Percentiles rank a stretch among this genome's conserved stretches.
phyloP scores from a whole-genome alignment of 2,888 invertebrate genomes.

The Thelaira solivaga region DNA sequence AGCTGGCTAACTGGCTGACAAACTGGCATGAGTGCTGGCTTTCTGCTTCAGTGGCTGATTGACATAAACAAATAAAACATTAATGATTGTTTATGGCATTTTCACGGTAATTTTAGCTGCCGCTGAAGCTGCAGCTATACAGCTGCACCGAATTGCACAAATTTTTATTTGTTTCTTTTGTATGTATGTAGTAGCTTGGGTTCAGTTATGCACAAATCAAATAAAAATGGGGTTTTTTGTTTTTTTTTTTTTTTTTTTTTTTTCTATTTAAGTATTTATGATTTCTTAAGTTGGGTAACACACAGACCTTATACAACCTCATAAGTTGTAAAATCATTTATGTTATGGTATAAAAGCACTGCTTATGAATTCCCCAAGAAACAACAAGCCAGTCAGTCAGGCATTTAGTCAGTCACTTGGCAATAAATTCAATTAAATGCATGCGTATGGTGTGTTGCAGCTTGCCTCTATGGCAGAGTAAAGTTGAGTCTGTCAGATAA shows the following conservation, averaged over 20 bases:
- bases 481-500: neutral
- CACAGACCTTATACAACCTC: neutral
- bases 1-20: neutral
- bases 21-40: neutral
- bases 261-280: no score
- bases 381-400: no score
- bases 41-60: neutral
- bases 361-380: neutral
- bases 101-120: slow-evolving; percentile 10
- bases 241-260: no score
- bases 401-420: slow-evolving; percentile 24
- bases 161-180: slow-evolving; percentile 14
- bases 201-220: neutral
- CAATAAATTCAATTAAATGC: slow-evolving; percentile 59
- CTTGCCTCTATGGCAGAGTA: neutral
- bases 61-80: slow-evolving; percentile 57
- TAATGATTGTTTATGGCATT: slow-evolving; percentile 60
- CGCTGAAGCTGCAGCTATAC: neutral
- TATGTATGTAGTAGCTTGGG: neutral
- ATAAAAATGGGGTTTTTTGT: neutral
- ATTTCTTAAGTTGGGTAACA: slow-evolving; percentile 10
- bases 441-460: slow-evolving; percentile 27
- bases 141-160: slow-evolving; percentile 6
- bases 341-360: neutral
- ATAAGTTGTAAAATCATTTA: neutral